Percentiles rank a stretch among this genome's conserved stretches.
phyloP scores from a whole-genome alignment of 1,140 invertebrate species.

The Wiebesia pumilae region DNA sequence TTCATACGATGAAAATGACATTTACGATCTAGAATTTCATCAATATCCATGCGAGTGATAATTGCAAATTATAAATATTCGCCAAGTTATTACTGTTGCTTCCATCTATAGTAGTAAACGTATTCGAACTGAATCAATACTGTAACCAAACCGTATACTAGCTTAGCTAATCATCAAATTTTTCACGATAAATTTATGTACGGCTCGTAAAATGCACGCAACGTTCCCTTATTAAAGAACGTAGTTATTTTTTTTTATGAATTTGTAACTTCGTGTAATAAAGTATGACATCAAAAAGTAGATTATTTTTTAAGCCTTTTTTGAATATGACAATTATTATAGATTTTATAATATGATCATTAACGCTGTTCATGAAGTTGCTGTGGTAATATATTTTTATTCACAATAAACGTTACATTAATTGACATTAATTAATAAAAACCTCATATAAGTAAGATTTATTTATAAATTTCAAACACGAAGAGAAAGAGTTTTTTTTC shows the following conservation, averaged over 20 bases:
- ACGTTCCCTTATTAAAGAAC: not conserved
- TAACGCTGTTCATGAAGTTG: not conserved
- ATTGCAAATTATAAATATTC: not conserved
- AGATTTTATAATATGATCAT: not conserved
- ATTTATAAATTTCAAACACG: no score
- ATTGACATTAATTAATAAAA: no score
- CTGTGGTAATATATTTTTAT: not conserved
- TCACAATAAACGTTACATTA: no score
- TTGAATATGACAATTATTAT: not conserved
- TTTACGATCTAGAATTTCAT: not conserved
- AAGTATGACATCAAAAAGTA: not conserved
- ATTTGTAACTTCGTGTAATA: not conserved
- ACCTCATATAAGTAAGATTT: no score
- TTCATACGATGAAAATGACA: not conserved
- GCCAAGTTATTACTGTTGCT: conserved; percentile 7
- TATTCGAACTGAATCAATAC: not conserved
- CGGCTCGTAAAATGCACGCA: not conserved
- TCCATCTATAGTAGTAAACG: not conserved
- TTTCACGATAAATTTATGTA: conserved; percentile 18
- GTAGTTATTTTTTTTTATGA: not conserved
- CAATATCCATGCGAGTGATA: not conserved
- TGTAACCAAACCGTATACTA: not conserved
- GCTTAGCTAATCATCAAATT: not conserved
- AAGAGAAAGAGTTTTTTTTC: no score
- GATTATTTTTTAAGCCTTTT: not conserved